These are phyloP conservation scores for Cervus canadensis DNA, from an alignment of 2,113 vertebrate genomes.

Conservation along the genomic window DNA sequence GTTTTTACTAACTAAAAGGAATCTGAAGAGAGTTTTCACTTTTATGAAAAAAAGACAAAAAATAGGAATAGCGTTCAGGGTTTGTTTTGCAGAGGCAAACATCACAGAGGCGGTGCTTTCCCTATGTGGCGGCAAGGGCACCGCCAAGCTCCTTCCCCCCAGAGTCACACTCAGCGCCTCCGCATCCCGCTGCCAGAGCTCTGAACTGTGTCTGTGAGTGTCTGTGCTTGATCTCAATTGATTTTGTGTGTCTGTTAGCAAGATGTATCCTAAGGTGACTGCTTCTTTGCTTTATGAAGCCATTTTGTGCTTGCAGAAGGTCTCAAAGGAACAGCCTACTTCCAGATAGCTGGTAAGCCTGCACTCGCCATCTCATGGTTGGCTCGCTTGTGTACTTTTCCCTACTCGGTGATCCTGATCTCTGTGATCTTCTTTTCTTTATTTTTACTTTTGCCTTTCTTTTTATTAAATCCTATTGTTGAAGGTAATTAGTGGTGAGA, in stretches of 20 bases:
- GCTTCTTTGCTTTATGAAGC: neutral
- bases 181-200: neutral
- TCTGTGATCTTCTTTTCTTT: neutral
- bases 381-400: rapidly evolving
- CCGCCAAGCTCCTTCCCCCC: neutral
- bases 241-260: neutral
- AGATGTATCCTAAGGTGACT: neutral
- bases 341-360: neutral
- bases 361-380: rapidly evolving
- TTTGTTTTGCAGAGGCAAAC: neutral
- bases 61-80: neutral
- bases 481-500: neutral
- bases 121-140: rapidly evolving
- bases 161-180: neutral
- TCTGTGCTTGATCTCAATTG: neutral
- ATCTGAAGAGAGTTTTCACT: neutral
- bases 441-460: neutral
- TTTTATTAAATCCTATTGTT: neutral
- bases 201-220: neutral
- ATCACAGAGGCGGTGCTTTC: rapidly evolving
- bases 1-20: neutral
- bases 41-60: neutral
- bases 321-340: neutral
- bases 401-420: neutral
- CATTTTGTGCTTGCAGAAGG: neutral